Evolutionary conservation across 2,888 invertebrate species (phyloP).

Genomic region (Drosophila neutralis): DNA sequence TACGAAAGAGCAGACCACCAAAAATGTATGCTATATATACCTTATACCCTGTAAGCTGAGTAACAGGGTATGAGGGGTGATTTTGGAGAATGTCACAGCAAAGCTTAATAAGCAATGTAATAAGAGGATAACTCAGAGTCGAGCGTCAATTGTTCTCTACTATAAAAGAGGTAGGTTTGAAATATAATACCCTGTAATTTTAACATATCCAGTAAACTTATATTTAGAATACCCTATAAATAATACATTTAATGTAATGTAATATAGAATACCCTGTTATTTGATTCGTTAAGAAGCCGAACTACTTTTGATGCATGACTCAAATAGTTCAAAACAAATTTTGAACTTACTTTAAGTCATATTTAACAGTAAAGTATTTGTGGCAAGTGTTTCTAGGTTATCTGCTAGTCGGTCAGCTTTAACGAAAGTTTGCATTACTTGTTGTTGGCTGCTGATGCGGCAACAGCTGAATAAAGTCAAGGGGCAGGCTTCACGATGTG

Average conservation of each 20-base stretch:
- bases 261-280: background rate
- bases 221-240: too few species aligned
- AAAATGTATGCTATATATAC: slow-evolving; percentile 8
- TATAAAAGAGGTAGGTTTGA: background rate
- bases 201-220: background rate
- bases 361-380: background rate
- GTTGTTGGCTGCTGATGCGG: slow-evolving; percentile 33
- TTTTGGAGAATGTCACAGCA: background rate
- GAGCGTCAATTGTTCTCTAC: background rate
- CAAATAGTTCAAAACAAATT: background rate
- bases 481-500: slow-evolving; percentile 37
- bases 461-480: slow-evolving; percentile 66
- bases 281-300: background rate
- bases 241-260: too few species aligned
- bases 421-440: background rate
- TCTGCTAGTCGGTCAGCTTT: background rate
- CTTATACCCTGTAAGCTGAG: slow-evolving; percentile 15
- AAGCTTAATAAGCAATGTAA: background rate
- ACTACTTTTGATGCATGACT: background rate
- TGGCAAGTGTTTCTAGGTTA: background rate
- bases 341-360: background rate
- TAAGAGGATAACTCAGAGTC: background rate
- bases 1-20: background rate
- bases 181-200: background rate
- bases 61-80: background rate